Percentiles rank a stretch among this genome's conserved stretches.
Evolutionary conservation across 2,888 invertebrate species (phyloP).

Genomic region (Palloptera scutellata): DNA sequence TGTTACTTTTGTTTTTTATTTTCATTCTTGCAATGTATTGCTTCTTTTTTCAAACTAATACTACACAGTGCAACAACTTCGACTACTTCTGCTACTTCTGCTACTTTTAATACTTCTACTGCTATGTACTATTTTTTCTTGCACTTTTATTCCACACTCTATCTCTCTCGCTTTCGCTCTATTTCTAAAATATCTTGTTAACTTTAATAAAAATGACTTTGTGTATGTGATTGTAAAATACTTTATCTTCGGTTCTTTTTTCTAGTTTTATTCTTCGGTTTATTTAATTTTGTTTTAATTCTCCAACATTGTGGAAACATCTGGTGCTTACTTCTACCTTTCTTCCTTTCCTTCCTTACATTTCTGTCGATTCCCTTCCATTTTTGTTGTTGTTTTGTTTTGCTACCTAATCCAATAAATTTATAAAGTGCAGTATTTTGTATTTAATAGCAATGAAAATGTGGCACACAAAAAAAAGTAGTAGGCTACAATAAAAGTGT

Average conservation of each 20-base stretch:
- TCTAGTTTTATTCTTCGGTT: neutral
- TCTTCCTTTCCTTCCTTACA: neutral
- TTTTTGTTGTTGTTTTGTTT: neutral
- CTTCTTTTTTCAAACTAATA: neutral
- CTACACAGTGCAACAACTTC: neutral
- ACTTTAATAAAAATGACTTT: conserved; percentile 4
- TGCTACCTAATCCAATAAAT: neutral
- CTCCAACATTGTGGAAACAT: too few species aligned
- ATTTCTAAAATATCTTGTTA: conserved; percentile 1
- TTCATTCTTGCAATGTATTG: neutral
- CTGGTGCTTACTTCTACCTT: too few species aligned
- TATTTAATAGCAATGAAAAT: neutral
- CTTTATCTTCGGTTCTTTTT: neutral
- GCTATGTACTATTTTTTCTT: neutral
- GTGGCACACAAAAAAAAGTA: too few species aligned
- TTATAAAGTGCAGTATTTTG: neutral
- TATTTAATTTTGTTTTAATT: neutral
- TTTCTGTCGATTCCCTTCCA: neutral
- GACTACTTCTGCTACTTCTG: neutral
- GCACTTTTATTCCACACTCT: neutral
- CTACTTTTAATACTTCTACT: neutral
- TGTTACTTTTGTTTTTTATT: neutral
- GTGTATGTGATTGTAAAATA: conserved; percentile 3
- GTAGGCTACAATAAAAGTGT: too few species aligned
- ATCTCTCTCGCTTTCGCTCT: neutral